phyloP scores from a whole-genome alignment of 2,888 invertebrate genomes.

The Cryptocephalus primarius region DNA sequence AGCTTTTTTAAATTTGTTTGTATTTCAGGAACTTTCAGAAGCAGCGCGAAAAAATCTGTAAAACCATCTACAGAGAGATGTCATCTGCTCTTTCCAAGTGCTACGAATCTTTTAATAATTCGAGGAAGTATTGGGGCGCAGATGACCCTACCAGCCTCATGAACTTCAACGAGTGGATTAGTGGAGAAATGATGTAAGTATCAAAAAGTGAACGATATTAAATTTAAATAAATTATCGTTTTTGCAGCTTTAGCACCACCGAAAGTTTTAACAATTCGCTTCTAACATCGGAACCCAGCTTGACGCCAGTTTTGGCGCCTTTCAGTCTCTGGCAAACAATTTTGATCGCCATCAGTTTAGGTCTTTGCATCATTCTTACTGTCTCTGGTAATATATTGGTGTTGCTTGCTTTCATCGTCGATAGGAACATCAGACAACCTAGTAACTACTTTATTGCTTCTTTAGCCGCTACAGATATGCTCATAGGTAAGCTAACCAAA shows the following conservation, averaged over 20 bases:
- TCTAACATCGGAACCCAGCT: constrained; percentile 1
- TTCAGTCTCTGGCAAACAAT: constrained; percentile 86
- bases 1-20: too few species aligned
- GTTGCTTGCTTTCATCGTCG: constrained; percentile 87
- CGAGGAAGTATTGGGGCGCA: constrained; percentile 25
- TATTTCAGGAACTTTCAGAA: constrained; percentile 58
- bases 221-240: not conserved
- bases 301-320: constrained; percentile 58
- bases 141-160: constrained; percentile 27
- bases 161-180: constrained; percentile 8
- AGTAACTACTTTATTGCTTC: constrained; percentile 99
- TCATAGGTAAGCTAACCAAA: constrained; percentile 62
- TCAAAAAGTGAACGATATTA: not conserved
- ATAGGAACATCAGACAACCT: constrained; percentile 87
- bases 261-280: not conserved
- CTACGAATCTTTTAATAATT: constrained; percentile 42
- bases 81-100: constrained; percentile 48
- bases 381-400: constrained; percentile 94
- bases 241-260: not conserved
- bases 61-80: constrained; percentile 50
- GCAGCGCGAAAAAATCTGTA: constrained; percentile 62
- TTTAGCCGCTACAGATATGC: constrained; percentile 90
- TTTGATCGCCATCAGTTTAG: constrained; percentile 76
- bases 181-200: not conserved
- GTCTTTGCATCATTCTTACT: constrained; percentile 82